Evolutionary conservation across 2,888 invertebrate species (phyloP).

Genomic region (Willowsia nigromaculata): DNA sequence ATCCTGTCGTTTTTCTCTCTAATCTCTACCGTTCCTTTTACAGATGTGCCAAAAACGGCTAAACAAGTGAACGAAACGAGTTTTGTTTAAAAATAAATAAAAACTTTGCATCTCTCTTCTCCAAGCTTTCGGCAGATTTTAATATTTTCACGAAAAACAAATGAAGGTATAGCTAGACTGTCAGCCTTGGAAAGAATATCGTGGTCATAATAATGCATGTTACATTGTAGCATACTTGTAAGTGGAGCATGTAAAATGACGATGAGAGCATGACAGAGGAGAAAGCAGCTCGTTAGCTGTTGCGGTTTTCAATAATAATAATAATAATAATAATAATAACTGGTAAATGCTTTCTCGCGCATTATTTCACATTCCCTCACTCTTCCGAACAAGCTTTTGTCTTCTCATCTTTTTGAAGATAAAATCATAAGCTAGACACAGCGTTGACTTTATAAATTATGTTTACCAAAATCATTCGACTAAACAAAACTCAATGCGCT

Average conservation of each 20-base stretch:
- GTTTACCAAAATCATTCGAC: neutral
- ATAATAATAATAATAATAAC: too few species aligned
- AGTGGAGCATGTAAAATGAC: neutral
- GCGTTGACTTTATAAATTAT: neutral
- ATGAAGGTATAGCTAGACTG: neutral
- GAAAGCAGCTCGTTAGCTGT: slow-evolving; percentile 6
- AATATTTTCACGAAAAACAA: neutral
- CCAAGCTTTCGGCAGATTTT: neutral
- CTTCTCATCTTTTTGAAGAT: too few species aligned
- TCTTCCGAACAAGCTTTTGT: neutral
- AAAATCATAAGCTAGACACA: neutral
- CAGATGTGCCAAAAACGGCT: neutral
- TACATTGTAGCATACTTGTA: too few species aligned
- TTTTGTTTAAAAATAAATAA: neutral
- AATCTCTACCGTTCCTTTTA: neutral
- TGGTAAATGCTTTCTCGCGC: neutral
- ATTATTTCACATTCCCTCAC: neutral
- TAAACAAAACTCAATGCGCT: neutral
- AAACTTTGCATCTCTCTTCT: neutral
- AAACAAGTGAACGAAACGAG: neutral
- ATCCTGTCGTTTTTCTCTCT: neutral
- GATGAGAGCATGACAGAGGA: neutral
- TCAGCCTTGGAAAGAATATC: neutral
- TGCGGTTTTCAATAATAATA: neutral
- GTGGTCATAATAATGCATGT: neutral